These are phyloP conservation scores for Zeus faber DNA, from an alignment of 2,113 vertebrate genomes.

Conservation along the genomic window DNA sequence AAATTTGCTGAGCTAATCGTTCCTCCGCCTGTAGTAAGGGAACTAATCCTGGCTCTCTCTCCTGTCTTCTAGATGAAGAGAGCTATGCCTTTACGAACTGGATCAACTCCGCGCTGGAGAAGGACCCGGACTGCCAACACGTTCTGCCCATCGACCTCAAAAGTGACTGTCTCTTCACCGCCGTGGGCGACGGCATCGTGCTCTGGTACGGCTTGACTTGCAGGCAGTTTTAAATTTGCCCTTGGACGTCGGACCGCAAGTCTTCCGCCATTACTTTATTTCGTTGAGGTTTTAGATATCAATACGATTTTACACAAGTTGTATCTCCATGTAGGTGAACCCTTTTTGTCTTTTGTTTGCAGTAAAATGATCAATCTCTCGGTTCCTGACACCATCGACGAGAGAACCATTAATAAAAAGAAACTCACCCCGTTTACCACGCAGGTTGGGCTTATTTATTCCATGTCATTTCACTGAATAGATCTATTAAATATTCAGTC, in stretches of 20 bases:
- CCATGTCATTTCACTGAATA: background rate
- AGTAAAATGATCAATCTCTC: constrained; percentile 99
- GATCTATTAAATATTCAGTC: too few relatives aligned
- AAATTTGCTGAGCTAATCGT: background rate
- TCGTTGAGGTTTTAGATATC: too few relatives aligned
- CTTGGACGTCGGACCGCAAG: too few relatives aligned
- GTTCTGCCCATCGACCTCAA: constrained; percentile 88
- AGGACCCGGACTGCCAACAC: constrained; percentile 81
- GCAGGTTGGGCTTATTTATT: constrained; percentile 73
- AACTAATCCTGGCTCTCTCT: background rate
- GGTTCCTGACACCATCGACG: constrained; percentile 94
- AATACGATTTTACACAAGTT: too few relatives aligned
- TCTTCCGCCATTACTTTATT: too few relatives aligned
- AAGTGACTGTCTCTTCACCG: constrained; percentile 84
- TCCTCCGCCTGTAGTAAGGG: background rate
- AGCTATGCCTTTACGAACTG: constrained; percentile 93
- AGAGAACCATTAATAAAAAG: constrained; percentile 96
- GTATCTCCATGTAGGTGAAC: background rate
- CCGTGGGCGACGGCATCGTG: constrained; percentile 85
- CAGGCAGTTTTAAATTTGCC: too few relatives aligned
- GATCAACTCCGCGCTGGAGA: constrained; percentile 89
- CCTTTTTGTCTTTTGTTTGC: constrained; percentile 17
- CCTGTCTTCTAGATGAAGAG: constrained; percentile 84
- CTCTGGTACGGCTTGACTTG: constrained; percentile 78
- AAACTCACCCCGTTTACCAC: constrained; percentile 92